Base-by-base conservation (phyloP, 2,797 vertebrate species). In the Monodelphis domestica region DNA sequence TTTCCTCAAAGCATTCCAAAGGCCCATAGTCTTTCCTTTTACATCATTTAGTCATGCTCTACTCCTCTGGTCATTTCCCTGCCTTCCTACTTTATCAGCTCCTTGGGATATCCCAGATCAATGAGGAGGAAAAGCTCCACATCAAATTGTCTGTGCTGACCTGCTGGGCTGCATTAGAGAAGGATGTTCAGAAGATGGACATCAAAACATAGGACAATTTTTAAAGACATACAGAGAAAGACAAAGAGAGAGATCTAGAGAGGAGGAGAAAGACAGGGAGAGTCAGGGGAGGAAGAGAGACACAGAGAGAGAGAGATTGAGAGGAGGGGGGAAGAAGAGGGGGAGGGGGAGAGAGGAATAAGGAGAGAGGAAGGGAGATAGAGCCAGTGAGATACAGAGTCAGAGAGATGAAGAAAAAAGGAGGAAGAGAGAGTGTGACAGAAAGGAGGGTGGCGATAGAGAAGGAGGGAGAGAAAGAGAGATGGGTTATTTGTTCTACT, bases 401-500 rank as follows among this genome's bases (percentile, higher is more conserved):
- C n/a, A n/a, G n/a, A n/a, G n/a, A n/a, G n/a, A n/a, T n/a, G n/a
- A n/a, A n/a, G n/a, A n/a, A n/a, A n/a, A n/a, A n/a, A n/a, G n/a
- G 30, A 7, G 1, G 17, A 10, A 5, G 28, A 5, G 15, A 1
- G 30, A 24, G n/a, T n/a, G n/a, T n/a, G 38, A 2, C 14, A 3
- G 15, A 45, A 15, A 1, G 7, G 70, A n/a, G 45, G 17, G 2
- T 10, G 15, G 4, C n/a, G 51, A 14, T 0, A 59, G n/a, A n/a
- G n/a, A n/a, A n/a, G n/a, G n/a, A n/a, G n/a, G 95, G 95, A 95
- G 53, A 95, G 92, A 78, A 94, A 92, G n/a, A 63, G 90, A 94
- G 89, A 96, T 63, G 12, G 91, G 93, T 28, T 96, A 93, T 92
- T 95, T 57, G 30, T 57, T 9, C 2, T 57, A 29, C 29, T 70